Base-by-base conservation (phyloP, 2,113 vertebrate species). In the Eupsittula cactorum region DNA sequence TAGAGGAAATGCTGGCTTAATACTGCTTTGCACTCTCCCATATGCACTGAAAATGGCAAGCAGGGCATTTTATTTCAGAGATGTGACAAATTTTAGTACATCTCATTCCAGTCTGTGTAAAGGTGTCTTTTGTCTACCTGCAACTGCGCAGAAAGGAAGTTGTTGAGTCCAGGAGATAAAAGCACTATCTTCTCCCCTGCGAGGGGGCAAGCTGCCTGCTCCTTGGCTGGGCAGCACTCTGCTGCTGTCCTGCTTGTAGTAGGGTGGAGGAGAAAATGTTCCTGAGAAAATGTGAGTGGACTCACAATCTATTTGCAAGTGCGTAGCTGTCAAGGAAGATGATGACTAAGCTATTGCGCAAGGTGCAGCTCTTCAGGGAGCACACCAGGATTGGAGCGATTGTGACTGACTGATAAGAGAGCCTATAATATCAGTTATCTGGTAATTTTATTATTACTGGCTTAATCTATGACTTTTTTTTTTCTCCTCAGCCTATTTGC, bases 311-410 rank as follows among this genome's bases (percentile, higher is more conserved):
- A 10, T 92, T 82, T 86, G 62, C 81, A 41, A 94, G 83, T 76
- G 74, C 11, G 6, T 82, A 11, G 94, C 86, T 82, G 82, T 93
- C 86, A 82, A 93, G 92, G 90, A 95, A 95, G 94, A 29, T 94
- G 96, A 95, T 96, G 96, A 96, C 93, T 92, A 89, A 95, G 95
- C 94, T 78, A 25, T 97, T 94, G 69, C 77, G 79, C 79, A 94
- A 91, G 78, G 71, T 92, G 44, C 53, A 89, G 74, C 31, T 59
- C 88, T 86, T 92, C 6, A 31, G 94, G 60, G 84, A 76, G 27
- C 5, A 13, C 0, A 4, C 49, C 52, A 41, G 80, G 62, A 52
- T 73, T 96, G 88, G 71, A 3, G 50, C 0, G 3, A 27, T 44
- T 2, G 5, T 82, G 82, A 95, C 70, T 82, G 85, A 86, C 59